Evolutionary conservation across 1,140 invertebrate species (phyloP), one percentile per base, ranked within the genome.

Genomic region (Zaprionus taronus): DNA sequence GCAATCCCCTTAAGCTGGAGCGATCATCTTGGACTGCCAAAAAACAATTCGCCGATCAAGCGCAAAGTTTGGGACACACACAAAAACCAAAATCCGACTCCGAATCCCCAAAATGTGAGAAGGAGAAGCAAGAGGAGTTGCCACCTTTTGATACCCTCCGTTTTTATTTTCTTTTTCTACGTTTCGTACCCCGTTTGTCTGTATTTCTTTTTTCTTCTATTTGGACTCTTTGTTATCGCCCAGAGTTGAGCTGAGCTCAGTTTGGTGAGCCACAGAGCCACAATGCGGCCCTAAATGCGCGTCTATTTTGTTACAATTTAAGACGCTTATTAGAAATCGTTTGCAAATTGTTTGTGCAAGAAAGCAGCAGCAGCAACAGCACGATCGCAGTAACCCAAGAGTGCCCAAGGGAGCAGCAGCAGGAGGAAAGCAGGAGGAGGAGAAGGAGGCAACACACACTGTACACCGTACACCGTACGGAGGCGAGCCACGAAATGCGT

Each of bases 261-360:
- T 41, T 31, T 28, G 26, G 26, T 28, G 26, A 7, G 26, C 26
- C 26, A 28, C 26, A 63, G 22, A 49, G 20, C 68, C 80, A 85
- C 83, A 89, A 86, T 38, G 36, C n/a, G 83, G 69, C 85, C 84
- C 84, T 90, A 90, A 89, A 90, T 85, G 84, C 84, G 86, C 86
- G 81, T 89, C 81, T 89, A 89, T 89, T 90, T 90, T 85, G 84
- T 90, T 89, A 89, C 84, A 89, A 89, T 89, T 89, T 89, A 89
- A 90, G 84, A 90, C 84, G 85, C 85, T 89, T 89, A 89, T 89
- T 89, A 89, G 84, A 89, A 89, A 89, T 85, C 84, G 84, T 82
- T 89, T 90, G 84, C 84, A 89, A 89, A 89, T 89, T 89, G 84
- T 89, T 87, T 87, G 73, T 71, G 81, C 84, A 79, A 89, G 76